Evolutionary conservation across 1,140 invertebrate genomes (phyloP).

Genomic region (Phenacoccus solenopsis): DNA sequence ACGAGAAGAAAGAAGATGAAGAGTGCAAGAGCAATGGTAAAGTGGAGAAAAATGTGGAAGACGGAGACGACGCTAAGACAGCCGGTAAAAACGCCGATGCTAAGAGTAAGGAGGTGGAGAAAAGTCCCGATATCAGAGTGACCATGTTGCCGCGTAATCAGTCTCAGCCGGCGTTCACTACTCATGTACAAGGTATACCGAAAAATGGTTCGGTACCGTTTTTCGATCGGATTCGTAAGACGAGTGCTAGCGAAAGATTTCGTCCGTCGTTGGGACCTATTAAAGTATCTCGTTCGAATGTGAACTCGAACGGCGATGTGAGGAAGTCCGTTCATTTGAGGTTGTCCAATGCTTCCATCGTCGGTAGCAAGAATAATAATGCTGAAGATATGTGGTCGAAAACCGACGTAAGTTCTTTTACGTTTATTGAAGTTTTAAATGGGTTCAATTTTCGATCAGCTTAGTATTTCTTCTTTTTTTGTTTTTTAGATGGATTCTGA

Average conservation of each 20-base stretch:
- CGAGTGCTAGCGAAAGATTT: conserved; percentile 59
- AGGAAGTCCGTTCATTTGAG: conserved; percentile 41
- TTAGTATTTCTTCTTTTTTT: no score
- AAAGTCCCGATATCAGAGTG: conserved; percentile 31
- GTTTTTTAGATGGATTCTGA: conserved; percentile 23
- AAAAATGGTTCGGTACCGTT: conserved; percentile 80
- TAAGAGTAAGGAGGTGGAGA: not conserved
- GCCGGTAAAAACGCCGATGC: conserved; percentile 4
- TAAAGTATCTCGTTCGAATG: conserved; percentile 47
- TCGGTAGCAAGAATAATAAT: conserved; percentile 46
- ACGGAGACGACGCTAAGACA: conserved; percentile 7
- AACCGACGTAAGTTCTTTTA: conserved; percentile 32
- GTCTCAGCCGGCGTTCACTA: conserved; percentile 70
- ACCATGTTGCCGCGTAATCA: conserved; percentile 58
- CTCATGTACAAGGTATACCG: conserved; percentile 60
- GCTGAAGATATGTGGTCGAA: conserved; percentile 39
- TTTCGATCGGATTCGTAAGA: conserved; percentile 68
- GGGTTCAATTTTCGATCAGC: no score
- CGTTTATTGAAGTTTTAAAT: no score
- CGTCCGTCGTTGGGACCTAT: conserved; percentile 66
- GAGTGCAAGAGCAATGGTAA: conserved; percentile 14
- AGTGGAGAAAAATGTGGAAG: conserved; percentile 21
- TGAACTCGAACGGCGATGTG: conserved; percentile 43
- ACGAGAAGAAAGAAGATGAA: conserved; percentile 34
- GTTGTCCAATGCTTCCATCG: conserved; percentile 43